A percentile compares a stretch with the other conserved stretches of the same genome.
These are phyloP conservation scores for Bombyx mandarina DNA, from an alignment of 1,140 invertebrate genomes.

Conservation along the genomic window DNA sequence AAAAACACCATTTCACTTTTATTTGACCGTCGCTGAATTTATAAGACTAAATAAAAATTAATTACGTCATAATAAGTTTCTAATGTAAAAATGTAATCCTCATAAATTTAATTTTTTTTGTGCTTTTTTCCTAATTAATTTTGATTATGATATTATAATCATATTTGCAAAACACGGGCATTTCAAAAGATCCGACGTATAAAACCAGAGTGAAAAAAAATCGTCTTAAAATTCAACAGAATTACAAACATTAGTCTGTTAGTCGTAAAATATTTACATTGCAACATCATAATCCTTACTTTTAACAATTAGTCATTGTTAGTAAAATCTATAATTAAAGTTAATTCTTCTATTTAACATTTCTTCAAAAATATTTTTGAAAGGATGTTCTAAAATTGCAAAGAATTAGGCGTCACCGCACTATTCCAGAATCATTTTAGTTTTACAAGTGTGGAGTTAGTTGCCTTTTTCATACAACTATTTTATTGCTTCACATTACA, in stretches of 20 bases:
- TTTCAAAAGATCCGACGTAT: no score
- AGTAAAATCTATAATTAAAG: constrained; percentile 17
- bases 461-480: background rate
- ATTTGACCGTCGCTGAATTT: constrained; percentile 14
- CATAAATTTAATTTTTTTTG: no score
- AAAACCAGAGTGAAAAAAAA: no score
- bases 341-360: constrained; percentile 11
- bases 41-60: constrained; percentile 13
- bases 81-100: no score
- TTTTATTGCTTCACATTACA: constrained; percentile 15
- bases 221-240: constrained; percentile 4
- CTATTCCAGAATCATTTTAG: background rate
- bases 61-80: no score
- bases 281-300: constrained; percentile 9
- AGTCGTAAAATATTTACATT: constrained; percentile 17
- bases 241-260: constrained; percentile 12
- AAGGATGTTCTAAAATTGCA: constrained; percentile 7
- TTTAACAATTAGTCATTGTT: constrained; percentile 15
- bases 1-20: constrained; percentile 28
- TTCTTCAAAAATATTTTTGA: constrained; percentile 1
- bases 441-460: constrained; percentile 1
- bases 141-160: no score
- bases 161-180: no score
- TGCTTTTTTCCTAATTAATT: no score
- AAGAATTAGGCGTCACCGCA: constrained; percentile 1